phyloP scores from a whole-genome alignment of 2,888 invertebrate species.

The Bruchidius siliquastri region DNA sequence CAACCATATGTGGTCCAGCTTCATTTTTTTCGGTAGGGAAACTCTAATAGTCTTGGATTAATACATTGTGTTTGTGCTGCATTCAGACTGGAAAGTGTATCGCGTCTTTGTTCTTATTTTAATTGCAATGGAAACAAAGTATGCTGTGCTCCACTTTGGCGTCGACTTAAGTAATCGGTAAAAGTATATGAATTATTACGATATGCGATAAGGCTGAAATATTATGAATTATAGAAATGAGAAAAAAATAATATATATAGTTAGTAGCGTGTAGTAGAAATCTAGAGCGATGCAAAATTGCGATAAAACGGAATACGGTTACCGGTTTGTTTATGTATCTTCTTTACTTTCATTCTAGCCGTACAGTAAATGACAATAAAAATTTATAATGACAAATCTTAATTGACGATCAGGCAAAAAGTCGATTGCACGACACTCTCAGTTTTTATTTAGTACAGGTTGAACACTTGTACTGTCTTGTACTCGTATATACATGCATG shows the following conservation, averaged over 20 bases:
- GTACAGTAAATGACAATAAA: no score
- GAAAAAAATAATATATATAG: not conserved
- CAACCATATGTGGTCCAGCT: no score
- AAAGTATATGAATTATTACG: not conserved
- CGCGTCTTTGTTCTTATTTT: not conserved
- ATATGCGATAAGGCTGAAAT: not conserved
- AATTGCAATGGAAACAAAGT: not conserved
- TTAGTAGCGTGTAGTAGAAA: not conserved
- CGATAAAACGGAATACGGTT: not conserved
- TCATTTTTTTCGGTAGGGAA: no score
- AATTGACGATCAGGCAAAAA: no score
- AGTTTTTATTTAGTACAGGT: no score
- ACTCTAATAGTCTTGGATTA: no score
- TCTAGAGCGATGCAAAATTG: not conserved
- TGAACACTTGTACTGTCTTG: no score
- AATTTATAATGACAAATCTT: no score
- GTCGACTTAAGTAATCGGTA: not conserved
- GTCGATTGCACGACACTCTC: no score
- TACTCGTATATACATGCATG: no score
- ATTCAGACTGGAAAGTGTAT: not conserved
- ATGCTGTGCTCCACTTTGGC: not conserved
- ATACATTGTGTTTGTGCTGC: not conserved
- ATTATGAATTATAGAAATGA: not conserved
- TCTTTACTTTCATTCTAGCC: not conserved
- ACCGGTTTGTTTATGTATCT: not conserved